Evolutionary conservation across 2,888 invertebrate genomes (phyloP).

Genomic region (Oscheius sp.): DNA sequence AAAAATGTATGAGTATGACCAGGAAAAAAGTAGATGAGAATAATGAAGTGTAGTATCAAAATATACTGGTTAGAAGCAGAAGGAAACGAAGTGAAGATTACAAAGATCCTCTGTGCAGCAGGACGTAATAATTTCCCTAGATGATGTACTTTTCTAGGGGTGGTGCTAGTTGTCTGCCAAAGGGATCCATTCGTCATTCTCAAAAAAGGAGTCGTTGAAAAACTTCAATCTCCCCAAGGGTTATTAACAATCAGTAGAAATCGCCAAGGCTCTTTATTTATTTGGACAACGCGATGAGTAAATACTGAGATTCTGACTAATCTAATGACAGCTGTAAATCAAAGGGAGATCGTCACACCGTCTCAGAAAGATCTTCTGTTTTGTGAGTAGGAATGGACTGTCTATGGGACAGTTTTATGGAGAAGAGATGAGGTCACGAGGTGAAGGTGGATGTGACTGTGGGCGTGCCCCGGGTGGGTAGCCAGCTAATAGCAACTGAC

Average conservation of each 20-base stretch:
- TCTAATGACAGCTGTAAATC: too few relatives aligned
- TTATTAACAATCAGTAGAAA: too few relatives aligned
- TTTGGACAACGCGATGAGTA: too few relatives aligned
- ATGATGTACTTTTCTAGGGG: neutral
- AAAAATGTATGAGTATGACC: neutral
- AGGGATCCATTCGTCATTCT: slow-evolving; percentile 3
- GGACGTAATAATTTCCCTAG: neutral
- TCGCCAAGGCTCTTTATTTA: too few relatives aligned
- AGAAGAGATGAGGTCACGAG: slow-evolving; percentile 10
- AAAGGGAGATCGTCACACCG: too few relatives aligned
- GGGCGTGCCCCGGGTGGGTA: slow-evolving; percentile 27
- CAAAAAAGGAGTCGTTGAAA: slow-evolving; percentile 5
- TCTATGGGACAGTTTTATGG: too few relatives aligned
- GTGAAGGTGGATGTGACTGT: slow-evolving; percentile 27
- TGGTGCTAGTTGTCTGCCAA: neutral
- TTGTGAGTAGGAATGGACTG: too few relatives aligned
- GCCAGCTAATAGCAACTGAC: slow-evolving; percentile 34
- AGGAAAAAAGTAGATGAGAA: neutral
- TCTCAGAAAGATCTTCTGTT: too few relatives aligned
- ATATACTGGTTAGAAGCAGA: neutral
- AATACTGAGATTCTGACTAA: too few relatives aligned
- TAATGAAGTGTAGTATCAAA: slow-evolving; percentile 9
- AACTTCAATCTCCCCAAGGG: neutral
- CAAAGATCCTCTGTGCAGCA: neutral
- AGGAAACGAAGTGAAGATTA: neutral